Conservation (phyloP, 2,888 invertebrate genomes). For the Archips xylosteana region DNA sequence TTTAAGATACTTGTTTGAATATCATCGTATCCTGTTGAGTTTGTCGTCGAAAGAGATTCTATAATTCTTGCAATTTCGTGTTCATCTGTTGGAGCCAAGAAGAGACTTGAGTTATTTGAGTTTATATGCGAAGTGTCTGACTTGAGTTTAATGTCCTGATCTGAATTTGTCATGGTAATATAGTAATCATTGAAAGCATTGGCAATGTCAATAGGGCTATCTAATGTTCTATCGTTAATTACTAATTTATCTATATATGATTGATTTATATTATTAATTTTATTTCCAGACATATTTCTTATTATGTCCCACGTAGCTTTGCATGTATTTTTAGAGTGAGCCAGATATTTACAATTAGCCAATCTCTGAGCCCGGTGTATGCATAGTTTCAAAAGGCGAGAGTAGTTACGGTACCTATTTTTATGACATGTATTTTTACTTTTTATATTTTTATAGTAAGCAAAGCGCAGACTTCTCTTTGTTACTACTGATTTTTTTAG, state of each 20-base stretch:
- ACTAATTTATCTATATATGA: neutral
- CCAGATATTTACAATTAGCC: conserved; percentile 8
- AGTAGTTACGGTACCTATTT: conserved; percentile 5
- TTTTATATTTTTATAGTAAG: conserved; percentile 1
- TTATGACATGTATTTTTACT: neutral
- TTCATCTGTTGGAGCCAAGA: neutral
- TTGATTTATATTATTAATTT: neutral
- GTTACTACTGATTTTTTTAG: neutral
- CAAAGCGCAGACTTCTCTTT: neutral
- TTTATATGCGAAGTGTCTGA: neutral
- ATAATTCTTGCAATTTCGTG: neutral
- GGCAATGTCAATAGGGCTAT: conserved; percentile 8
- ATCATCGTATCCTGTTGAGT: neutral
- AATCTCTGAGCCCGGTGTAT: conserved; percentile 18
- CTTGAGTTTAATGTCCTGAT: neutral
- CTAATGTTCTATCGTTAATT: neutral
- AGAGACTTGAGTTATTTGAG: neutral
- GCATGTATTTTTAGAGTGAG: conserved; percentile 8
- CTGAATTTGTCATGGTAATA: neutral
- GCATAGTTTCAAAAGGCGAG: conserved; percentile 9
- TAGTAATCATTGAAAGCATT: conserved; percentile 11
- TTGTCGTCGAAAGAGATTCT: neutral
- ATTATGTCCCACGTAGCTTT: conserved; percentile 18
- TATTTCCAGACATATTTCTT: neutral
- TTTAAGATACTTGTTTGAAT: neutral